Percentiles rank a stretch among this genome's conserved stretches.
Evolutionary conservation across 2,888 invertebrate species (phyloP).

Genomic region (Pandemis heparana): DNA sequence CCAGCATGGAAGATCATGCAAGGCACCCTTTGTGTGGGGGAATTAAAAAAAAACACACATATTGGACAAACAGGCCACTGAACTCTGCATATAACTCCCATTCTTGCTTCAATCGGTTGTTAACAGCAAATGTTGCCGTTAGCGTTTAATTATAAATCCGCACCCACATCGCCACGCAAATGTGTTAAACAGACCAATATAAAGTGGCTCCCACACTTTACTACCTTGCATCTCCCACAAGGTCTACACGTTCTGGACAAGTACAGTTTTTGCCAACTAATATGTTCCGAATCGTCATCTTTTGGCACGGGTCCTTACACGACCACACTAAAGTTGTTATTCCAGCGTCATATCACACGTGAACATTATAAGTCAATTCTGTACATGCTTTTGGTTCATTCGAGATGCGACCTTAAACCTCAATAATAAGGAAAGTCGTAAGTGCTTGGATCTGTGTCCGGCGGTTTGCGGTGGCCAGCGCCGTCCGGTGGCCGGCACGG

Average conservation of each 20-base stretch:
- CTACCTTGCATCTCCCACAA: background rate
- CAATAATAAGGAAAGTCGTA: background rate
- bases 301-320: background rate
- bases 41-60: background rate
- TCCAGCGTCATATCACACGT: constrained; percentile 24
- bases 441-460: background rate
- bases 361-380: background rate
- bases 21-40: too few relatives aligned
- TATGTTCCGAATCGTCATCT: background rate
- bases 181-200: constrained; percentile 4
- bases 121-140: constrained; percentile 15
- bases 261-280: constrained; percentile 12
- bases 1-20: too few relatives aligned
- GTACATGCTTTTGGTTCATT: background rate
- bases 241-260: background rate
- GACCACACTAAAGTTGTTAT: constrained; percentile 24
- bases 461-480: background rate
- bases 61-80: background rate
- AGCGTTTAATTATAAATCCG: constrained; percentile 30
- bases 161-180: constrained; percentile 5
- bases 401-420: background rate
- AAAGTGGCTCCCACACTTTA: background rate
- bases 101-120: background rate
- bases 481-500: background rate
- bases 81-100: background rate